Evolutionary conservation across 2,113 vertebrate genomes (phyloP).

Genomic region (Anguilla rostrata): DNA sequence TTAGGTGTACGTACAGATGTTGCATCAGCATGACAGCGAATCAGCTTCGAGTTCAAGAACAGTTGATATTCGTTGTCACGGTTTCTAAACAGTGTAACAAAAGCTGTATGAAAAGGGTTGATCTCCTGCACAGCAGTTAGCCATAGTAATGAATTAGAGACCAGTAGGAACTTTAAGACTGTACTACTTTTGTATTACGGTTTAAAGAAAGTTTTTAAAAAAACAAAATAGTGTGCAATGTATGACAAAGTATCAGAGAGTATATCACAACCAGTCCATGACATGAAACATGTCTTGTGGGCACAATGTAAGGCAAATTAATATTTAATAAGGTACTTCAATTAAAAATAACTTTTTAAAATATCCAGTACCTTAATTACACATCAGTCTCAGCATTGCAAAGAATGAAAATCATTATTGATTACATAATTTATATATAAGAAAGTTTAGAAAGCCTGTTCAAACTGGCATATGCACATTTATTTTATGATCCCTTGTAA

Average conservation of each 20-base stretch:
- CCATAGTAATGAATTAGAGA: constrained; percentile 55
- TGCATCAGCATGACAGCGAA: constrained; percentile 38
- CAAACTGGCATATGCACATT: constrained; percentile 51
- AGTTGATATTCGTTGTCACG: constrained; percentile 19
- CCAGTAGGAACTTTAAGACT: constrained; percentile 39
- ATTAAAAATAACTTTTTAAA: constrained; percentile 55
- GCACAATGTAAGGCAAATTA: constrained; percentile 59
- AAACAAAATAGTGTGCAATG: constrained; percentile 25
- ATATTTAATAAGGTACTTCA: constrained; percentile 65
- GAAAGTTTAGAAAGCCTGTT: constrained; percentile 52
- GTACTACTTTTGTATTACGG: constrained; percentile 45
- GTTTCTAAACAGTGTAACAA: constrained; percentile 31
- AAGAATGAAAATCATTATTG: constrained; percentile 47
- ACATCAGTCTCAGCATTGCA: constrained; percentile 23
- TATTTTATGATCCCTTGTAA: constrained; percentile 68
- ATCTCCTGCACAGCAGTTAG: constrained; percentile 56
- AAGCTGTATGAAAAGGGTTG: constrained; percentile 31
- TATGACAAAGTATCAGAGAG: constrained; percentile 39
- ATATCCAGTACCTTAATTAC: constrained; percentile 48
- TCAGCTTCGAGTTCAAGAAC: constrained; percentile 19
- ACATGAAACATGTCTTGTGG: constrained; percentile 14
- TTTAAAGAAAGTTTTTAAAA: constrained; percentile 36
- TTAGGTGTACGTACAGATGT: constrained; percentile 21
- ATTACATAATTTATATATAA: constrained; percentile 63
- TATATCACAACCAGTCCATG: constrained; percentile 34